Evolutionary conservation across 2,113 vertebrate species (phyloP).

Genomic region (Bos javanicus): DNA sequence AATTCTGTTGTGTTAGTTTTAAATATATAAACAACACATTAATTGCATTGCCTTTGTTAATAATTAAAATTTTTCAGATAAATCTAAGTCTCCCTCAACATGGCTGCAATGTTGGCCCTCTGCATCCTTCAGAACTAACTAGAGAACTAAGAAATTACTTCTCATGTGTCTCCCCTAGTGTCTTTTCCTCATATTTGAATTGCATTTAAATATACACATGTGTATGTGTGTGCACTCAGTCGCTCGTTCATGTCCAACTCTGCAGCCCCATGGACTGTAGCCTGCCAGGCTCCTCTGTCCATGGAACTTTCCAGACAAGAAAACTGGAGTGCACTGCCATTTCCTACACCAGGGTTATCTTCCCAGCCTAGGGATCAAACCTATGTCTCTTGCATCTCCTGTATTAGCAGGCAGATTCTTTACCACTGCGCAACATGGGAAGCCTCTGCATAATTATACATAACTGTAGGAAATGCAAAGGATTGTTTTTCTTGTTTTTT

Average conservation of each 20-base stretch:
- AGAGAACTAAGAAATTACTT: background rate
- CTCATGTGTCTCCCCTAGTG: background rate
- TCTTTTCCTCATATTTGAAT: background rate
- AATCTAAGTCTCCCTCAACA: background rate
- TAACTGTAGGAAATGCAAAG: background rate
- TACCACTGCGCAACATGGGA: background rate
- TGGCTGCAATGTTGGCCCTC: background rate
- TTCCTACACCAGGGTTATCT: background rate
- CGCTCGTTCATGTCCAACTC: background rate
- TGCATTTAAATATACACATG: background rate
- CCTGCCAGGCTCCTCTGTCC: background rate
- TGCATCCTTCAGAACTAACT: background rate
- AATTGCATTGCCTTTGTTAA: background rate
- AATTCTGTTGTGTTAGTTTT: background rate
- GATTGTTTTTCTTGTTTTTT: background rate
- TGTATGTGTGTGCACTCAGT: background rate
- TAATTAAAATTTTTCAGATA: background rate
- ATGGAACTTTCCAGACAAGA: background rate
- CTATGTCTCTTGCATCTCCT: background rate
- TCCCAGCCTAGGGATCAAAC: background rate
- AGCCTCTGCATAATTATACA: background rate
- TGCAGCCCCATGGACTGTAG: fast-evolving
- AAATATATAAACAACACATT: background rate
- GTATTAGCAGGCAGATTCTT: background rate
- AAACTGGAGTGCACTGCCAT: background rate